Percentiles rank a stretch among this genome's conserved stretches.
phyloP scores from a whole-genome alignment of 2,113 vertebrate genomes.

The Corythoichthys haematopterus region DNA sequence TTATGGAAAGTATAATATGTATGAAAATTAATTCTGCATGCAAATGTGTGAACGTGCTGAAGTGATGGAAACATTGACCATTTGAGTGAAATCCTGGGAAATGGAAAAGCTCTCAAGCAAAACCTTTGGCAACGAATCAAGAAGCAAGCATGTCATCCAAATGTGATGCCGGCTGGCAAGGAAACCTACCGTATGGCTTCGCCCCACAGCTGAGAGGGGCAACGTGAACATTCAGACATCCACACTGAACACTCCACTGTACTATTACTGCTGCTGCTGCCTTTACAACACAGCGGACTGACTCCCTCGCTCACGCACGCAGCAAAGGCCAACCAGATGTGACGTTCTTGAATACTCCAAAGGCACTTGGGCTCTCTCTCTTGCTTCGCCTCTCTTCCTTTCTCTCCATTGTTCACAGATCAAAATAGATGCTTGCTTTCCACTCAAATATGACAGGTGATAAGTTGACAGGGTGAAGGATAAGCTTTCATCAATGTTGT shows the following conservation, averaged over 20 bases:
- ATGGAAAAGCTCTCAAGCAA: neutral
- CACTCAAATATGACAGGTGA: slow-evolving; percentile 20
- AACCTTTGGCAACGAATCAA: slow-evolving; percentile 3
- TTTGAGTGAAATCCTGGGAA: slow-evolving; percentile 8
- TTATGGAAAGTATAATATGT: slow-evolving; percentile 47
- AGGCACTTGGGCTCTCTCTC: slow-evolving; percentile 9
- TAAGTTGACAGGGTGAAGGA: slow-evolving; percentile 11
- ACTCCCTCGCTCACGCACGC: slow-evolving; percentile 21
- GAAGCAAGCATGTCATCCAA: neutral
- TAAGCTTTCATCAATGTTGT: neutral
- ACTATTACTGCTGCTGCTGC: slow-evolving; percentile 52
- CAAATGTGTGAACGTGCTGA: slow-evolving; percentile 46
- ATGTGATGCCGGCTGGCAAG: slow-evolving; percentile 4
- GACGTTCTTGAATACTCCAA: slow-evolving; percentile 45
- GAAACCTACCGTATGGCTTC: slow-evolving; percentile 69
- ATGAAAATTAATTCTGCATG: slow-evolving; percentile 51
- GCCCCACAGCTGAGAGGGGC: slow-evolving; percentile 66
- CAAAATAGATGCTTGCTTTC: slow-evolving; percentile 3
- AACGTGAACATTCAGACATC: slow-evolving; percentile 65
- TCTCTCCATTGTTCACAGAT: slow-evolving; percentile 1
- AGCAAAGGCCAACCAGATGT: slow-evolving; percentile 54
- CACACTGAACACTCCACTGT: slow-evolving; percentile 48
- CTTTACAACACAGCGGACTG: slow-evolving; percentile 50
- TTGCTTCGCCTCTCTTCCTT: slow-evolving; percentile 1
- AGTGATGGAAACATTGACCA: slow-evolving; percentile 38